These are phyloP conservation scores for Macrobrachium rosenbergii DNA, from an alignment of 1,140 invertebrate genomes.

Conservation along the genomic window DNA sequence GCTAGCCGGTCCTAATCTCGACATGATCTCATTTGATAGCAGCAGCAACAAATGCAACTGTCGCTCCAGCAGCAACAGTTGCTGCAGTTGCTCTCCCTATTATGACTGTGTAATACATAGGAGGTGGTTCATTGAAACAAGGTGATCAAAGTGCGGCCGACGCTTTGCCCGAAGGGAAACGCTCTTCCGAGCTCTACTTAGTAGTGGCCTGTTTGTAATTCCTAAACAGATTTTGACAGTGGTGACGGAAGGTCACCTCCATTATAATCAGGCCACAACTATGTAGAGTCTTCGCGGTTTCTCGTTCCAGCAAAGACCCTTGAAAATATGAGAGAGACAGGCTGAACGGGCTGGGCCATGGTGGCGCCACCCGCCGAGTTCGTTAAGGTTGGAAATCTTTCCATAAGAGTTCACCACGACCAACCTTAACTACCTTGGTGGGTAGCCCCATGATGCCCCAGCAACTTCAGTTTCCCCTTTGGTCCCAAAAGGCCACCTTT, in stretches of 20 bases:
- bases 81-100: constrained; percentile 25
- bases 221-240: not conserved
- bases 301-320: not conserved
- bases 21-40: too few relatives aligned
- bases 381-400: constrained; percentile 30
- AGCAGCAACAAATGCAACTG: too few relatives aligned
- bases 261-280: constrained; percentile 43
- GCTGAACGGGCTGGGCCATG: constrained; percentile 38
- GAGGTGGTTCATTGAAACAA: constrained; percentile 37
- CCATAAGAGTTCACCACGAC: not conserved
- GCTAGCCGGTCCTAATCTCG: constrained; percentile 32
- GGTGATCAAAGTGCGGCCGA: constrained; percentile 18
- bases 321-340: not conserved
- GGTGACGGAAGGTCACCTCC: not conserved
- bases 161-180: constrained; percentile 10
- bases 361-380: constrained; percentile 42
- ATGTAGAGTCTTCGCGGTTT: not conserved
- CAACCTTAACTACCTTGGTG: constrained; percentile 49
- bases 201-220: constrained; percentile 51
- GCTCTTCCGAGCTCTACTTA: not conserved
- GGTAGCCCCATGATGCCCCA: constrained; percentile 41
- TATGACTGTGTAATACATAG: constrained; percentile 36
- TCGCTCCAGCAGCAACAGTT: constrained; percentile 14
- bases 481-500: constrained; percentile 30
- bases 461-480: constrained; percentile 30